A percentile compares a stretch with the other conserved stretches of the same genome.
phyloP scores from a whole-genome alignment of 2,888 invertebrate species.

The Clivina fossor region DNA sequence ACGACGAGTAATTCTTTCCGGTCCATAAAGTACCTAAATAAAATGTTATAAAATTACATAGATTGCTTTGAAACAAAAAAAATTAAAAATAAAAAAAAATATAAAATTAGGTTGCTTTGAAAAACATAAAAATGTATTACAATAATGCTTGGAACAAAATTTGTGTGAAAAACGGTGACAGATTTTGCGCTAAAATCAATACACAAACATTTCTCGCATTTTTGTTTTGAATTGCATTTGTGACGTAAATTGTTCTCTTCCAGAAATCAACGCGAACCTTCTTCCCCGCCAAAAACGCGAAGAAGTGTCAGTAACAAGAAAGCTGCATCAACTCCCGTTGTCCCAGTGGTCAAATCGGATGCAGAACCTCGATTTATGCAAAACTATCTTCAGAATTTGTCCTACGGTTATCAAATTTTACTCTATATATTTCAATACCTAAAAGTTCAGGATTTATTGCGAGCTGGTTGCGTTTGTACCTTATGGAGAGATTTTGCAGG shows the following conservation, averaged over 20 bases:
- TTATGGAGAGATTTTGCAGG: slow-evolving; percentile 75
- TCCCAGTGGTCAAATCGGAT: slow-evolving; percentile 16
- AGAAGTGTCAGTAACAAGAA: slow-evolving; percentile 7
- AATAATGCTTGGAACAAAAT: too few species aligned
- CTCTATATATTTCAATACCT: slow-evolving; percentile 76
- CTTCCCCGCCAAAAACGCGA: slow-evolving; percentile 17
- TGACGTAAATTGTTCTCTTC: slow-evolving; percentile 24
- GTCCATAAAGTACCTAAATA: too few species aligned
- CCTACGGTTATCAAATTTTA: slow-evolving; percentile 57
- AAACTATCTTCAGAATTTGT: slow-evolving; percentile 54
- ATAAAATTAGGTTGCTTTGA: too few species aligned
- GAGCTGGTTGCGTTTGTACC: slow-evolving; percentile 75
- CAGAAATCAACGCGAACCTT: slow-evolving; percentile 22
- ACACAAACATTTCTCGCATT: too few species aligned
- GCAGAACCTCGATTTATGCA: slow-evolving; percentile 48
- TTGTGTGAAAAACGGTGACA: too few species aligned
- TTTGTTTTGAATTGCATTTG: too few species aligned
- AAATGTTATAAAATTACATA: too few species aligned
- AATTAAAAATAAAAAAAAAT: too few species aligned
- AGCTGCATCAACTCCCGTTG: slow-evolving; percentile 28
- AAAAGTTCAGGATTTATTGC: slow-evolving; percentile 75
- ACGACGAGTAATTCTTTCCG: too few species aligned
- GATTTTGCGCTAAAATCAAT: too few species aligned
- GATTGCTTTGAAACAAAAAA: too few species aligned
- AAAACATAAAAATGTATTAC: too few species aligned